Base-by-base conservation (phyloP, 2,888 invertebrate species). In the Aphodius granarius region DNA sequence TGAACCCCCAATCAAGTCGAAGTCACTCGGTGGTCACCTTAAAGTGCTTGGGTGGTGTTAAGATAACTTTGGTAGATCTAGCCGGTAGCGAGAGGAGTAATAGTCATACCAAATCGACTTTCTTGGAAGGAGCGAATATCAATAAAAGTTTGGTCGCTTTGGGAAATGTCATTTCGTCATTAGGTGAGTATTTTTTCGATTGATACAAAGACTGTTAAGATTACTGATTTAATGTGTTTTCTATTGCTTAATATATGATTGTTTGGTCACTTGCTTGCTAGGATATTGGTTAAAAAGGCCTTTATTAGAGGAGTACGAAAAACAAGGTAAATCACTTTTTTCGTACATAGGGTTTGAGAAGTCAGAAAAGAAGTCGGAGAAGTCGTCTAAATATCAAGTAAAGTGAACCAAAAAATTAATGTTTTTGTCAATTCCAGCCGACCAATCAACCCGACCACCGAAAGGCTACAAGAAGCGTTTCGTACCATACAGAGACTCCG, bases 141-240 rank as follows among this genome's bases (percentile, higher is more conserved):
- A 95, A 95, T 87, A 93, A 93, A 84, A 94, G 94, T 72, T 88
- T 95, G 76, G 94, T 94, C 63, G 94, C 94, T 21, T 89, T 95
- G 65, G 94, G 94, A 83, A 94, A 94, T 87, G 95, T 95, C 80
- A 94, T 95, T 82, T 94, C 94, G 21, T 92, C 94, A 63, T 88
- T 95, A 81, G 94, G 94, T 94, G 87, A 86, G 86, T 81, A 17
- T 71, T 62, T 72, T n/a, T n/a, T n/a, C n/a, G n/a, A n/a, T n/a
- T n/a, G n/a, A 6, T 2, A 65, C n/a, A 65, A 65, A 13, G 6
- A 4, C n/a, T 65, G 3, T 65, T 18, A 19, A 16, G 6, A 18
- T 13, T 21, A 20, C 13, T 17, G 6, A 20, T 68, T 21, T 20
- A 20, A 68, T 68, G n/a, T 19, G 5, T 68, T 68, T 68, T 9